Percentiles rank a stretch among this genome's conserved stretches.
These are phyloP conservation scores for Clanis bilineata DNA, from an alignment of 2,888 invertebrate genomes.

Conservation along the genomic window DNA sequence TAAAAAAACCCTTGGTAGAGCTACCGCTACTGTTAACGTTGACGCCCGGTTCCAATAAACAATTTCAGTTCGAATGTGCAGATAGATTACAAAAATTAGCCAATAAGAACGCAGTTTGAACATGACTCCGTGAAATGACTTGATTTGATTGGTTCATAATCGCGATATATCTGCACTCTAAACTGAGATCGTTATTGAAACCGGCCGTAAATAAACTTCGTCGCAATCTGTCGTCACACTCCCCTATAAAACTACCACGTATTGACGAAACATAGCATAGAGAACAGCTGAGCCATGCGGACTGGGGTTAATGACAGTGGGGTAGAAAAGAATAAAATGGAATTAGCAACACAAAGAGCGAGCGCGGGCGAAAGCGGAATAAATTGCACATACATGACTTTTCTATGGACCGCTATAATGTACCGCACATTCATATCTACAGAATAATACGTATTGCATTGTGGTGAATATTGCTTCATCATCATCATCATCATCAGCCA, in stretches of 20 bases:
- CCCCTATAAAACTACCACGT: not conserved
- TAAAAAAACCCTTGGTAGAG: no score
- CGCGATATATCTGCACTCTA: no score
- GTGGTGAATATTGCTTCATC: not conserved
- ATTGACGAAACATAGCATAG: not conserved
- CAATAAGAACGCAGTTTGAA: no score
- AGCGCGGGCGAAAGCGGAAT: slow-evolving; percentile 51
- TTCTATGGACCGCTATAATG: slow-evolving; percentile 35
- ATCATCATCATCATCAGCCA: no score
- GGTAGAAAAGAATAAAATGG: slow-evolving; percentile 60
- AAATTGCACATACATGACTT: slow-evolving; percentile 59
- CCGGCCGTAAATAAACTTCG: no score
- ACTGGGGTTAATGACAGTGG: slow-evolving; percentile 29
- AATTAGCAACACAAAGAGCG: slow-evolving; percentile 66
- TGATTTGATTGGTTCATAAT: no score
- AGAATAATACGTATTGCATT: not conserved
- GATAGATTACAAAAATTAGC: no score
- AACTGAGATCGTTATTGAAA: no score
- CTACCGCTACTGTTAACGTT: no score
- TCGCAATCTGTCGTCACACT: not conserved
- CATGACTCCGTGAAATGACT: no score
- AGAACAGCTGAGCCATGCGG: not conserved
- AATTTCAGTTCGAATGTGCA: no score
- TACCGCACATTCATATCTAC: slow-evolving; percentile 24
- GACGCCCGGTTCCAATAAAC: no score